These are phyloP conservation scores for Puffinus mauretanicus DNA, from an alignment of 2,113 vertebrate species.

Conservation along the genomic window DNA sequence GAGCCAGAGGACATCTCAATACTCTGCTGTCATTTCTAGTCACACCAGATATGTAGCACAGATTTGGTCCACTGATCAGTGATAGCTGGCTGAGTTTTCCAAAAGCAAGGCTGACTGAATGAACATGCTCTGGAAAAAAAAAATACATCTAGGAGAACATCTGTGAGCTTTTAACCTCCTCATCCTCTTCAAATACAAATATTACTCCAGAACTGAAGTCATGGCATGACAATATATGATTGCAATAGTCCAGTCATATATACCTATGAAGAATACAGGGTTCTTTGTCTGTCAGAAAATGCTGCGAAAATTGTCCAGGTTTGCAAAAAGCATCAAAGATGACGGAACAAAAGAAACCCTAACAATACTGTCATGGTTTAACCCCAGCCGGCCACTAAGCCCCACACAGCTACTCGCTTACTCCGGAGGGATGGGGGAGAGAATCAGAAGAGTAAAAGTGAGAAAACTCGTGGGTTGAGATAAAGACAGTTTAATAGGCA, in stretches of 20 bases:
- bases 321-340: neutral
- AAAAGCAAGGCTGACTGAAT: neutral
- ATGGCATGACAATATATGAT: neutral
- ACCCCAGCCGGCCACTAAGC: no score
- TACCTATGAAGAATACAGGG: neutral
- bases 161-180: neutral
- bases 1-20: neutral
- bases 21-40: neutral
- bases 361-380: no score
- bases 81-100: neutral
- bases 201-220: neutral
- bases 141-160: neutral
- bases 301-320: neutral
- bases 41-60: rapidly evolving
- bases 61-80: neutral
- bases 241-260: neutral
- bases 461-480: no score
- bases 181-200: neutral
- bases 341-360: neutral
- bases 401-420: no score
- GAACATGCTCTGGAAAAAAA: rapidly evolving
- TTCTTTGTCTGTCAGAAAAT: neutral
- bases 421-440: no score
- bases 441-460: no score
- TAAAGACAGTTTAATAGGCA: no score